These are phyloP conservation scores for Heliocidaris tuberculata DNA, from an alignment of 35 echinoderm and acorn worm species.

Conservation along the genomic window DNA sequence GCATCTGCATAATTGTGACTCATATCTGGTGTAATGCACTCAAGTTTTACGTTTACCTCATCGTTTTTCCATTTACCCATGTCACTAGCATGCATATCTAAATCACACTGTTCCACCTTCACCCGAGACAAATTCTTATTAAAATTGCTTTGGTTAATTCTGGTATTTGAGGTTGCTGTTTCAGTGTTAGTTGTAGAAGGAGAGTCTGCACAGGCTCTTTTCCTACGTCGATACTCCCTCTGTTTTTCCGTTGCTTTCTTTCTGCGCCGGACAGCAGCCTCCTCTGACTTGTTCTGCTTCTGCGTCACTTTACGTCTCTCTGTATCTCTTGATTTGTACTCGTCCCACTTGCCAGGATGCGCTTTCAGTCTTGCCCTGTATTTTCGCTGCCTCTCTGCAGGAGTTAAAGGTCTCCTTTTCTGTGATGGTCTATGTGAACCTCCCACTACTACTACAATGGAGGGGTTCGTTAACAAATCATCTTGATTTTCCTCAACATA, in stretches of 20 bases:
- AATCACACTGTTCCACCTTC: too few relatives aligned
- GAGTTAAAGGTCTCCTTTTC: neutral
- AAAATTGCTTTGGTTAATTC: neutral
- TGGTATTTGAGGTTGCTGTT: neutral
- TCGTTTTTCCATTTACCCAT: too few relatives aligned
- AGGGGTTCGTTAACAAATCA: neutral
- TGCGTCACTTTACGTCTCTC: neutral
- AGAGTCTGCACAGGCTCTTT: neutral
- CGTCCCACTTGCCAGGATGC: neutral
- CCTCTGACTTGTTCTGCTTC: neutral
- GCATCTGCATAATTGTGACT: neutral
- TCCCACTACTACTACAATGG: neutral
- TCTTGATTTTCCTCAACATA: neutral
- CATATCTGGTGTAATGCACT: neutral
- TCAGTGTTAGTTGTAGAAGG: neutral
- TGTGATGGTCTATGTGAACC: neutral
- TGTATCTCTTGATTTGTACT: neutral
- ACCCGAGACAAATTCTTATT: too few relatives aligned
- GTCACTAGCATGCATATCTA: too few relatives aligned
- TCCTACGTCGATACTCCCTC: neutral
- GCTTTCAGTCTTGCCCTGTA: neutral
- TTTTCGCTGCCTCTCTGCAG: constrained; percentile 22
- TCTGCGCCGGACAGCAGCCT: neutral
- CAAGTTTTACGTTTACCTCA: neutral
- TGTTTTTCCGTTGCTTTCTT: neutral